Base-by-base conservation (phyloP, 2,888 invertebrate genomes). In the Elysia crispata region DNA sequence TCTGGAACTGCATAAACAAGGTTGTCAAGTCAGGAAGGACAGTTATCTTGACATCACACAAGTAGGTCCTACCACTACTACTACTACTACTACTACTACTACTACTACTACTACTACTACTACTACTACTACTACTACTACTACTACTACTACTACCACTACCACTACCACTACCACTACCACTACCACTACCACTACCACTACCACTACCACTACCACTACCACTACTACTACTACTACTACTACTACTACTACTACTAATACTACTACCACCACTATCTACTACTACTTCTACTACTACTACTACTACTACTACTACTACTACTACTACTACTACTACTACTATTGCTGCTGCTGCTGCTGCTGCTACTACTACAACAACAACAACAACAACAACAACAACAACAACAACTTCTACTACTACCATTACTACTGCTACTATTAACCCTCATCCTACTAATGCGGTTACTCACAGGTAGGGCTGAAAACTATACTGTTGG, bases 21-120 rank as follows among this genome's bases (percentile, higher is more conserved):
- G 86, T 89, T 20, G 93, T 95, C 66, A 95, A 95, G 78, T 93
- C 94, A 1, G 96, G 96, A 0, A 94, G 94, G 89, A 95, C 96
- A 79, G 94, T 97, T 76, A 94, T 97, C 82, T 93, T 97, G 80
- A 97, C 97, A 20, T 96, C 96, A 66, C 91, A 92, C 84, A 91
- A 91, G 91, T 91, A 13, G 1, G 6, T 28, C 6, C 1, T 67
- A 1, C 67, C 25, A 6, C 23, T 67, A 28, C 67, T 72, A 0
- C 72, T 72, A 23, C 72, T 72, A 23, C 72, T 72, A 20, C 72
- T 72, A 23, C 72, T 72, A 23, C 72, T 72, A 20, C 72, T 72
- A 20, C 72, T 72, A 20, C 72, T 72, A 20, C 72, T 72, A 20
- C 72, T 72, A 20, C 72, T 72, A 23, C 72, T 72, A 20, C 72